Evolutionary conservation across 2,113 vertebrate genomes (phyloP).

Genomic region (Oncorhynchus kisutch): DNA sequence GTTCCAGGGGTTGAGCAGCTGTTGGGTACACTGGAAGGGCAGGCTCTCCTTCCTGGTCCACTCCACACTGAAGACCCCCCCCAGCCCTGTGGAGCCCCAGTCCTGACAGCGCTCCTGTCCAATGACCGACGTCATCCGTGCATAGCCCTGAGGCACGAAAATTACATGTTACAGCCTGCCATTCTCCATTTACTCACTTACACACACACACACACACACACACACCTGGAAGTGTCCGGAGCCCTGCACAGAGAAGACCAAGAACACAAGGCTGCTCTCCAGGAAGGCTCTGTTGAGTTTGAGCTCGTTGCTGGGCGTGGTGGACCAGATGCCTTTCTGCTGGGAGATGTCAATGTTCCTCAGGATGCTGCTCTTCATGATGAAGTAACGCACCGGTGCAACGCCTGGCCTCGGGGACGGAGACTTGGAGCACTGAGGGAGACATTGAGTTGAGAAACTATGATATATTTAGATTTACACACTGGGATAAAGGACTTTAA

Average conservation of each 20-base stretch:
- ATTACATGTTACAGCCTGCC: neutral
- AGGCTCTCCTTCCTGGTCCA: slow-evolving; percentile 88
- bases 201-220: no score
- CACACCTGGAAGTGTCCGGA: slow-evolving; percentile 91
- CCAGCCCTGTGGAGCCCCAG: slow-evolving; percentile 83
- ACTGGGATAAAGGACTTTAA: neutral
- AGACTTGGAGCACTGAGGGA: slow-evolving; percentile 69
- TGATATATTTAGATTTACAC: no score
- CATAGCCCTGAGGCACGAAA: slow-evolving; percentile 82
- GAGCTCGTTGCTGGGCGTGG: slow-evolving; percentile 81
- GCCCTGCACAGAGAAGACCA: slow-evolving; percentile 92
- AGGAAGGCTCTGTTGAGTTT: slow-evolving; percentile 85
- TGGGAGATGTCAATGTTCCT: slow-evolving; percentile 90
- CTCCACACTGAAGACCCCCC: slow-evolving; percentile 88
- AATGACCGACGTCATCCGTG: slow-evolving; percentile 84
- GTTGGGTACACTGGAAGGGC: slow-evolving; percentile 82
- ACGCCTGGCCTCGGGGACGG: slow-evolving; percentile 64
- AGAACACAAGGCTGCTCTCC: slow-evolving; percentile 78
- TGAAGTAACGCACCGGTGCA: slow-evolving; percentile 81
- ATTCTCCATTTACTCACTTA: no score
- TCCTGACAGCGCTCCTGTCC: slow-evolving; percentile 82
- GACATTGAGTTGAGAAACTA: slow-evolving; percentile 10
- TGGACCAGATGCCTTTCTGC: slow-evolving; percentile 90
- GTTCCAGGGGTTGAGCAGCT: slow-evolving; percentile 91
- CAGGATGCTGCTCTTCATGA: slow-evolving; percentile 90